These are phyloP conservation scores for Drosophila koepferae DNA, from an alignment of 2,888 invertebrate species.

Conservation along the genomic window DNA sequence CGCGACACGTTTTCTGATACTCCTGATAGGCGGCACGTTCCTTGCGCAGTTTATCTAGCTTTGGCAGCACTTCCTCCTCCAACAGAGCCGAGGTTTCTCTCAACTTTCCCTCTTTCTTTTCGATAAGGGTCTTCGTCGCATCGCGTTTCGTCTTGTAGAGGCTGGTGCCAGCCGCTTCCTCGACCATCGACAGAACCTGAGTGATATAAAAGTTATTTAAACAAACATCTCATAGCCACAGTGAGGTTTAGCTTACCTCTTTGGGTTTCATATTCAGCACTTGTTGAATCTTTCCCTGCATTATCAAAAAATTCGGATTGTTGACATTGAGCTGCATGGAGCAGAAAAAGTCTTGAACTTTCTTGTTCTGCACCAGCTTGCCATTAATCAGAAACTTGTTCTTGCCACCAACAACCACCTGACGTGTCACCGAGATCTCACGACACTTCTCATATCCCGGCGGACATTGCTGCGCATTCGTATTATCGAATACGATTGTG, in stretches of 20 bases:
- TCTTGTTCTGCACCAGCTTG: conserved; percentile 93
- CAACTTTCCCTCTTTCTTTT: conserved; percentile 96
- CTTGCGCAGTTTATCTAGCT: conserved; percentile 92
- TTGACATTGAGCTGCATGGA: conserved; percentile 99
- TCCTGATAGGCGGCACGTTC: conserved; percentile 94
- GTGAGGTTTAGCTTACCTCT: conserved; percentile 88
- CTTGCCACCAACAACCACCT: conserved; percentile 93
- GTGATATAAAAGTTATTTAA: not conserved
- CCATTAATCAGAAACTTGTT: conserved; percentile 98
- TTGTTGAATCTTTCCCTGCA: conserved; percentile 99
- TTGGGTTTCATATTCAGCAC: conserved; percentile 99
- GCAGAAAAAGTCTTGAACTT: conserved; percentile 97
- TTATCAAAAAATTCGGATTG: conserved; percentile 99
- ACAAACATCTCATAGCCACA: not conserved
- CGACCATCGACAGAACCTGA: conserved; percentile 97
- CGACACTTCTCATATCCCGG: conserved; percentile 95
- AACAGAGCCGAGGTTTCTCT: conserved; percentile 92
- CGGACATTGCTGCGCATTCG: conserved; percentile 92
- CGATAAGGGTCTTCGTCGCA: conserved; percentile 93
- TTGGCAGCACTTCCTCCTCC: conserved; percentile 95
- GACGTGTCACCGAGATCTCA: conserved; percentile 96
- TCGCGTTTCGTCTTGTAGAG: conserved; percentile 98
- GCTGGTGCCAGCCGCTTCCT: conserved; percentile 99
- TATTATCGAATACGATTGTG: conserved; percentile 97
- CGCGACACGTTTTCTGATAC: conserved; percentile 93